Evolutionary conservation across 92 coral and sea anemone species (phyloP).

Genomic region (Phenganax stokvisi): DNA sequence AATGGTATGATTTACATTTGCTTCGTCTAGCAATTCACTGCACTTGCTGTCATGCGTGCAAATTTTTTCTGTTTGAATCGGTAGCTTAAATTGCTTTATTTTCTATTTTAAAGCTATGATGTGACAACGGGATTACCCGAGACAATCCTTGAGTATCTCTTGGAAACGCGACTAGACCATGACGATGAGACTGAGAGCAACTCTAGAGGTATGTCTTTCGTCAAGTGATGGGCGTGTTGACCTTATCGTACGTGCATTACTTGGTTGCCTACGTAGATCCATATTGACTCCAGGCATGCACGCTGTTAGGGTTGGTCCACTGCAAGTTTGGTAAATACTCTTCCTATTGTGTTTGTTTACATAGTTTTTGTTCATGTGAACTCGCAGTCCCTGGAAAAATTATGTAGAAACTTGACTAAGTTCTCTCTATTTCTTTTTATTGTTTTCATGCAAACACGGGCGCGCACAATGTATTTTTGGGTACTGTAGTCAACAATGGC

Average conservation of each 20-base stretch:
- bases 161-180: conserved; percentile 67
- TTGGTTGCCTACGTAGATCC: not conserved
- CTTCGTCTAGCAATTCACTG: not conserved
- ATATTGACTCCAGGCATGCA: not conserved
- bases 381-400: too few relatives aligned
- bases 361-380: too few relatives aligned
- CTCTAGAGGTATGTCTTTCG: not conserved
- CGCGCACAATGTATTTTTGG: too few relatives aligned
- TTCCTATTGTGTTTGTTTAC: too few relatives aligned
- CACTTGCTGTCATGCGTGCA: not conserved
- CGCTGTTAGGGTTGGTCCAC: not conserved
- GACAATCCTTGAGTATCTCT: conserved; percentile 76
- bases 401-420: too few relatives aligned
- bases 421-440: too few relatives aligned
- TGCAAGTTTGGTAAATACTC: not conserved
- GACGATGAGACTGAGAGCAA: conserved; percentile 52
- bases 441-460: too few relatives aligned
- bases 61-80: too few relatives aligned
- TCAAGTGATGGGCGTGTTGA: not conserved
- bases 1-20: conserved; percentile 8
- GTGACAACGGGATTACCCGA: conserved; percentile 88
- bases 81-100: not conserved
- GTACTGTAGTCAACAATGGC: too few relatives aligned
- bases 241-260: not conserved
- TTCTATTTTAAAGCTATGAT: conserved; percentile 51